phyloP scores from a whole-genome alignment of 2,113 vertebrate species.

The Myotis lucifugus region DNA sequence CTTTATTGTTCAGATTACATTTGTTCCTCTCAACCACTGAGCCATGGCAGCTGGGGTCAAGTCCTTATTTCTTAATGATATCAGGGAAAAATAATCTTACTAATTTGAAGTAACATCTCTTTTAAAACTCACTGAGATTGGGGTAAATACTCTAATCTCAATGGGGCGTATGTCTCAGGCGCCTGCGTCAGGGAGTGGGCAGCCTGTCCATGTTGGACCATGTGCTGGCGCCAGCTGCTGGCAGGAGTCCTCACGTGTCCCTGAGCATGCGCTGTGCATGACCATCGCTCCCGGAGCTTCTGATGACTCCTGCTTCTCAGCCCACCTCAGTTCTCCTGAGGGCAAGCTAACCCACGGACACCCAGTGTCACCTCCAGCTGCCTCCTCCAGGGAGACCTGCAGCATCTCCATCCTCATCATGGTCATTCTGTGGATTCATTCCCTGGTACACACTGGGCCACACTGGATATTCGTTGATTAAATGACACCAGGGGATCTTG shows the following conservation, averaged over 20 bases:
- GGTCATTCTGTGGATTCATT: neutral
- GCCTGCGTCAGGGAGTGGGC: neutral
- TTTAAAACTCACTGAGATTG: no score
- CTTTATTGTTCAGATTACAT: no score
- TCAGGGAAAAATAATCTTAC: neutral
- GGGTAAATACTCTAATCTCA: no score
- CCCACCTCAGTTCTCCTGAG: rapidly evolving
- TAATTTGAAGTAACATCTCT: neutral
- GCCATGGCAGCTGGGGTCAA: no score
- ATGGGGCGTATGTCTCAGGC: neutral
- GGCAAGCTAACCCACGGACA: neutral
- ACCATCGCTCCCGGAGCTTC: neutral
- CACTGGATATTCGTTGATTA: neutral
- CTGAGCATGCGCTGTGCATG: rapidly evolving
- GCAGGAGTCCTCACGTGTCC: rapidly evolving
- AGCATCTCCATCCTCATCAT: neutral
- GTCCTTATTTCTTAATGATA: no score
- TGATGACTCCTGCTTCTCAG: neutral
- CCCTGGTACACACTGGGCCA: neutral
- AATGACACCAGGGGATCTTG: neutral
- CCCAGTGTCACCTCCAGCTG: neutral
- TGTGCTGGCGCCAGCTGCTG: neutral
- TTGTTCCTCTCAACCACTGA: no score
- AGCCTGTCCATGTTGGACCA: rapidly evolving
- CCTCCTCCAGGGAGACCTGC: neutral